phyloP scores from a whole-genome alignment of 2,888 invertebrate species.

The Chymomyza fuscimana region DNA sequence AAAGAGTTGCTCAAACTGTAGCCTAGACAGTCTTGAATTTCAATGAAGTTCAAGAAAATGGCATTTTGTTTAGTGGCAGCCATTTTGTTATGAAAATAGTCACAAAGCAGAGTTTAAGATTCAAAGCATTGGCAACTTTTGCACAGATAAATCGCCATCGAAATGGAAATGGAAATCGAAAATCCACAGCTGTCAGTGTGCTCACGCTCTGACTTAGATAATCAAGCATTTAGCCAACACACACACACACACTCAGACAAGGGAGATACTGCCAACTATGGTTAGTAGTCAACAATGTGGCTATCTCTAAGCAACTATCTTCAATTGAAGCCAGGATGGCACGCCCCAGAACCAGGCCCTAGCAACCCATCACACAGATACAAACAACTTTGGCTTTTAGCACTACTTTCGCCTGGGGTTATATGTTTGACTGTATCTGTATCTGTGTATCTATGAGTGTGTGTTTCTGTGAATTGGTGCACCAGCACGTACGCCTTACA shows the following conservation, averaged over 20 bases:
- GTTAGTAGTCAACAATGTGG: neutral
- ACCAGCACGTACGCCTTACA: slow-evolving; percentile 32
- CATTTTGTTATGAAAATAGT: neutral
- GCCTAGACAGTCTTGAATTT: neutral
- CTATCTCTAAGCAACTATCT: neutral
- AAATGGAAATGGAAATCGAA: neutral
- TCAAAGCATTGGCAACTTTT: neutral
- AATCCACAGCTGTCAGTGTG: neutral
- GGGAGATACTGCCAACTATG: neutral
- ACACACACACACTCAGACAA: neutral
- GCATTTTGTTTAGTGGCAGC: neutral
- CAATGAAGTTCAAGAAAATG: neutral
- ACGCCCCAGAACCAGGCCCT: neutral
- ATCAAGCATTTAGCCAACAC: neutral
- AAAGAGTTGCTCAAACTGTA: neutral
- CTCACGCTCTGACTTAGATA: neutral
- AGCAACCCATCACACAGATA: neutral
- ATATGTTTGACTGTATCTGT: neutral
- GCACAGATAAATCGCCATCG: neutral
- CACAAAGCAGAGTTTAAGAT: neutral
- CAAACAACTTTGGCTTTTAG: neutral
- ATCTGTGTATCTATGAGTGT: neutral
- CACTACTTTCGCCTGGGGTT: neutral
- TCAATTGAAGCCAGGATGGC: neutral
- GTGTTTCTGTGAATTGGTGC: neutral